These are phyloP conservation scores for Haliclona indistincta DNA, from an alignment of 37 sponge, comb jelly and placozoan species.

Conservation along the genomic window DNA sequence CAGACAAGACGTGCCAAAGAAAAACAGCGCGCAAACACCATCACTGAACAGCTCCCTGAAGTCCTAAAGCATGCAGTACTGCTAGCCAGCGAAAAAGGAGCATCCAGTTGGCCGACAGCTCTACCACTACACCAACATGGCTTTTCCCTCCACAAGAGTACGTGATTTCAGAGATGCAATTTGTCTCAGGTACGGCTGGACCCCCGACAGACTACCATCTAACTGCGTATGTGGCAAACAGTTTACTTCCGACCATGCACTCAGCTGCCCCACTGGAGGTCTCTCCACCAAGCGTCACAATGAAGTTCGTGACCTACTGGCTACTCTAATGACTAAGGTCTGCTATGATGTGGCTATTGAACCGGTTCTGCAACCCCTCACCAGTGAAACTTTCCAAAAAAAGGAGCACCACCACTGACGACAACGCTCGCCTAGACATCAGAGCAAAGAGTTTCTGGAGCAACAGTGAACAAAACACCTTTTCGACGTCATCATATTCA, in stretches of 20 bases:
- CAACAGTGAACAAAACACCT: too few species aligned
- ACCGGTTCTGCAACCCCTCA: constrained; percentile 21
- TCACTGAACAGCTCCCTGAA: too few species aligned
- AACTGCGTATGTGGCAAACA: constrained; percentile 16
- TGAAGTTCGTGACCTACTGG: constrained; percentile 16
- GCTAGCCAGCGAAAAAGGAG: too few species aligned
- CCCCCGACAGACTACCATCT: not conserved
- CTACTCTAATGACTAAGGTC: constrained; percentile 3
- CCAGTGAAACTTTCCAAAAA: constrained; percentile 9
- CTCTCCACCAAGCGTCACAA: constrained; percentile 19
- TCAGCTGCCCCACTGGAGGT: constrained; percentile 12
- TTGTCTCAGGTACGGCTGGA: constrained; percentile 24
- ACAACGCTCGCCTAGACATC: constrained; percentile 18
- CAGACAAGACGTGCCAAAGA: too few species aligned
- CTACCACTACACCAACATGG: constrained; percentile 12
- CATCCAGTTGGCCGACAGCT: too few species aligned
- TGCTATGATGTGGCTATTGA: constrained; percentile 23
- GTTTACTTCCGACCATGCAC: constrained; percentile 19
- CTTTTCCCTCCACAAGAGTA: constrained; percentile 20
- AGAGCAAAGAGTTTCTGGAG: constrained; percentile 16
- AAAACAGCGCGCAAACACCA: too few species aligned
- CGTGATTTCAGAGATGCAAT: constrained; percentile 31
- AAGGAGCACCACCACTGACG: constrained; percentile 10
- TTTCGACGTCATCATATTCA: constrained; percentile 13
- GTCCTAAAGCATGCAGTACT: too few species aligned